Percentiles rank a stretch among this genome's conserved stretches.
phyloP scores from a whole-genome alignment of 2,888 invertebrate genomes.

The Macrosiphum euphorbiae region DNA sequence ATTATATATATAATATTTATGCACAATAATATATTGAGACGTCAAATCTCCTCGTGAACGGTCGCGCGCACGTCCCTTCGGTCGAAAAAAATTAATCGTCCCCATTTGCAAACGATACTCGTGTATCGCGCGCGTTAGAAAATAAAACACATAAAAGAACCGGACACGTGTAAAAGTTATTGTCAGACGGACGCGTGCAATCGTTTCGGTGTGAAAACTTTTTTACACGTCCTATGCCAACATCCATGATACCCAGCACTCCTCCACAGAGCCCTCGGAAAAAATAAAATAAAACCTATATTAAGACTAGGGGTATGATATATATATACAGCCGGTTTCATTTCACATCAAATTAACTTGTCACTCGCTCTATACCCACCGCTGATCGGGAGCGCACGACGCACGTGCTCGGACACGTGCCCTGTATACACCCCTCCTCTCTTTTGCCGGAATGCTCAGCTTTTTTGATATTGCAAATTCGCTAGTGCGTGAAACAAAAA shows the following conservation, averaged over 20 bases:
- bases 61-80: neutral
- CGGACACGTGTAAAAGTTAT: conserved; percentile 64
- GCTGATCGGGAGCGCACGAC: conserved; percentile 11
- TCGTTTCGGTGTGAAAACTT: conserved; percentile 64
- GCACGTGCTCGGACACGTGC: conserved; percentile 54
- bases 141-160: conserved; percentile 58
- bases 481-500: conserved; percentile 37
- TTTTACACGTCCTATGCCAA: conserved; percentile 11
- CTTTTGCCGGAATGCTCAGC: conserved; percentile 39
- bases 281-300: neutral
- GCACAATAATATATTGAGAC: conserved; percentile 45
- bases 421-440: neutral
- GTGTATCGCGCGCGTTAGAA: neutral
- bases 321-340: conserved; percentile 34
- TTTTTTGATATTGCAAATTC: conserved; percentile 55
- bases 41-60: conserved; percentile 45
- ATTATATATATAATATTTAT: conserved; percentile 24
- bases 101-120: conserved; percentile 55
- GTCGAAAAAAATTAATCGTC: conserved; percentile 53
- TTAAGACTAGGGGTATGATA: neutral
- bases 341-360: conserved; percentile 64
- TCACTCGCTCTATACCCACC: conserved; percentile 40
- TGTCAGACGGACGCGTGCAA: conserved; percentile 37
- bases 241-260: neutral
- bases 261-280: neutral